Conservation (phyloP, 2,113 vertebrate species). For the Anthoscopus minutus region DNA sequence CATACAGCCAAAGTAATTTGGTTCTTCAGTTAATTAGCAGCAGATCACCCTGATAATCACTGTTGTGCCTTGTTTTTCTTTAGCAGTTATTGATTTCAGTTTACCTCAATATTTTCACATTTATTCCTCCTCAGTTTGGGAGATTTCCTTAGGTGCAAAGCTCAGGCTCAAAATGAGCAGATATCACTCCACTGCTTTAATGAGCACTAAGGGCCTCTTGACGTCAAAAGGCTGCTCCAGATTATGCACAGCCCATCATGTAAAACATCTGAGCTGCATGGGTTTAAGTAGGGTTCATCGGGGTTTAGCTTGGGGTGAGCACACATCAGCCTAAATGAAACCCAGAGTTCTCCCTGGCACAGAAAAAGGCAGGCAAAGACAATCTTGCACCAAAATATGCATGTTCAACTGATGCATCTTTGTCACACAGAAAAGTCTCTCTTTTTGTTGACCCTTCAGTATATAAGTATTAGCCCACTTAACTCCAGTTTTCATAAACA, state of each 20-base stretch:
- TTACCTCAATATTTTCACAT: background rate
- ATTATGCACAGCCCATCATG: background rate
- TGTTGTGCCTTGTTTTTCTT: background rate
- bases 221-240: background rate
- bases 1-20: background rate
- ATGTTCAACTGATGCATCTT: background rate
- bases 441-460: background rate
- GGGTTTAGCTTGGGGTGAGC: background rate
- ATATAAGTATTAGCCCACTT: background rate
- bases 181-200: background rate
- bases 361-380: background rate
- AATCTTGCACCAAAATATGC: background rate
- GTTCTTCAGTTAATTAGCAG: constrained; percentile 15
- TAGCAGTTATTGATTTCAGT: background rate
- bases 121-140: background rate
- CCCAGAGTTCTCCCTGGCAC: background rate
- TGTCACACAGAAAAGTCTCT: background rate
- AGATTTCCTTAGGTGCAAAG: background rate
- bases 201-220: background rate
- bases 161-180: background rate
- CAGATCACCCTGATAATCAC: background rate
- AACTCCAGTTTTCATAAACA: background rate
- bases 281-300: background rate
- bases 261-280: background rate
- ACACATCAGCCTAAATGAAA: background rate